These are phyloP conservation scores for Silurus asotus DNA, from an alignment of 2,113 vertebrate genomes.

Conservation along the genomic window DNA sequence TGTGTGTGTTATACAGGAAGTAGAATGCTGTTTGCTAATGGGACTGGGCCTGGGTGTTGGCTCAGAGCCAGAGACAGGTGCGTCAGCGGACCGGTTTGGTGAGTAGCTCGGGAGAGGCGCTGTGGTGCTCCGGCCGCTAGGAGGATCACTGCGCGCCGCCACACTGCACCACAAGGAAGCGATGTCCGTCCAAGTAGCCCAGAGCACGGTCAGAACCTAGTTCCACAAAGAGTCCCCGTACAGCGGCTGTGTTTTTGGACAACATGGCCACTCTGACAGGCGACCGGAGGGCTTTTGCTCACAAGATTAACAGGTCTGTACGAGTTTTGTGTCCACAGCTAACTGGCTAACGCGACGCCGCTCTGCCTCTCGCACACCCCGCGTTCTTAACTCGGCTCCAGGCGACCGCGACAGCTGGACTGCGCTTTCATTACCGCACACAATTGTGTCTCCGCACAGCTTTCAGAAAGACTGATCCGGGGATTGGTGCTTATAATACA, in stretches of 20 bases:
- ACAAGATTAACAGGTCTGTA: slow-evolving; percentile 85
- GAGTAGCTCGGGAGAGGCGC: neutral
- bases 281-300: slow-evolving; percentile 87
- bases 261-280: slow-evolving; percentile 74
- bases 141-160: slow-evolving; percentile 62
- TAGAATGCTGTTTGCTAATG: neutral
- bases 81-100: slow-evolving; percentile 47
- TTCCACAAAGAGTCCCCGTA: slow-evolving; percentile 41
- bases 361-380: too few species aligned
- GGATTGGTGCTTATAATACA: neutral
- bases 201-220: slow-evolving; percentile 42
- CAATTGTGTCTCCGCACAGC: neutral
- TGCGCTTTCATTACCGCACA: slow-evolving; percentile 40
- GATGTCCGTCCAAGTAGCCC: slow-evolving; percentile 43
- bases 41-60: neutral
- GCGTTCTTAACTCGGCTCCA: neutral
- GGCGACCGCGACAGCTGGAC: slow-evolving; percentile 43
- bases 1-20: neutral
- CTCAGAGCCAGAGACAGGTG: slow-evolving; percentile 33
- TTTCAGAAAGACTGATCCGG: neutral
- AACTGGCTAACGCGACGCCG: neutral
- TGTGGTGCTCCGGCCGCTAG: slow-evolving; percentile 67
- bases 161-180: slow-evolving; percentile 67
- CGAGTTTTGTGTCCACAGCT: neutral
- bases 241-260: slow-evolving; percentile 55